phyloP scores from a whole-genome alignment of 2,113 vertebrate species.

The zebrafish (Danio rerio) region GRCz12tu NC_133194.1:44122001-44122500 shows the following conservation, averaged over 20 bases:
- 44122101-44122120: neutral
- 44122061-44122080: neutral
- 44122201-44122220: conserved; percentile 73
- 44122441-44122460: conserved; percentile 70
- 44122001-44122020: neutral
- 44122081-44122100: neutral
- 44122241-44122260: conserved; percentile 63
- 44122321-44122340: conserved; percentile 75
- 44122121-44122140: neutral
- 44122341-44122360: conserved; percentile 79
- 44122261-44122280: conserved; percentile 70
- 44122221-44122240: conserved; percentile 69
- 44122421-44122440: conserved; percentile 76
- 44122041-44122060: neutral
- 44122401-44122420: conserved; percentile 79
- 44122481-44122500: conserved; percentile 59
- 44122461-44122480: conserved; percentile 64
- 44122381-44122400: conserved; percentile 73
- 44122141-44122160: conserved; percentile 50
- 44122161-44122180: conserved; percentile 61
- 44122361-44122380: conserved; percentile 70
- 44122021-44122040: neutral
- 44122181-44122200: conserved; percentile 77
- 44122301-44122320: conserved; percentile 76
- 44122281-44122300: conserved; percentile 71